Conservation (phyloP, 2,888 invertebrate species). For the Oscheius sp. region DNA sequence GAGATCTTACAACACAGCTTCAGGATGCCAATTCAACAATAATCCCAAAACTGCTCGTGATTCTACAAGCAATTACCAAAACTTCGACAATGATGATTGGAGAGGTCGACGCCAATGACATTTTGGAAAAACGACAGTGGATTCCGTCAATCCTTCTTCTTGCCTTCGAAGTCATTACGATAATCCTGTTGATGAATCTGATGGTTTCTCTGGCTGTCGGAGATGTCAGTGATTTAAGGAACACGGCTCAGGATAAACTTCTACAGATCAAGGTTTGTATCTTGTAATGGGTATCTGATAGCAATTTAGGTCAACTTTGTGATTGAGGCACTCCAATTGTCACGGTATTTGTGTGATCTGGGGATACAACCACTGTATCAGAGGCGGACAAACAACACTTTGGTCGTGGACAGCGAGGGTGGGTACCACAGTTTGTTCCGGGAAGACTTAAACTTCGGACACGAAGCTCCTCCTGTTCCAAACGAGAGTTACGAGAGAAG, state of each 20-base stretch:
- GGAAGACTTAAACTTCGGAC: constrained; percentile 20
- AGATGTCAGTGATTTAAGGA: constrained; percentile 67
- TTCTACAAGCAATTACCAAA: constrained; percentile 70
- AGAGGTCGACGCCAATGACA: constrained; percentile 64
- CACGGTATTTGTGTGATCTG: constrained; percentile 54
- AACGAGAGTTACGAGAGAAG: too few relatives aligned
- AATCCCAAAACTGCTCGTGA: constrained; percentile 50
- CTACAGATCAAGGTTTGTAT: constrained; percentile 65
- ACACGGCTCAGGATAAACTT: constrained; percentile 67
- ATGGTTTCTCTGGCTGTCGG: constrained; percentile 71
- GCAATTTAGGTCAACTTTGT: constrained; percentile 64
- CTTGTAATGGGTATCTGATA: not conserved
- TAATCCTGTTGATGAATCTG: constrained; percentile 71
- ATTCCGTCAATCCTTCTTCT: constrained; percentile 68
- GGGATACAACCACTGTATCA: constrained; percentile 40
- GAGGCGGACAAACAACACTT: constrained; percentile 56
- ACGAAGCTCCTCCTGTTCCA: not conserved
- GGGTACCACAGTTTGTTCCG: constrained; percentile 35
- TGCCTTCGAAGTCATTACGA: constrained; percentile 71
- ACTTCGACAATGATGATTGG: constrained; percentile 73
- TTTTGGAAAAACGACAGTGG: constrained; percentile 63
- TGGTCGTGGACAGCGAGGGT: constrained; percentile 55
- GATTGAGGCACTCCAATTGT: constrained; percentile 69
- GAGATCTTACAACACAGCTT: not conserved
- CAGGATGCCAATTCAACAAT: constrained; percentile 52